Percentiles rank a stretch among this genome's conserved stretches.
phyloP scores from a whole-genome alignment of 2,113 vertebrate genomes.

The Chiloscyllium plagiosum region DNA sequence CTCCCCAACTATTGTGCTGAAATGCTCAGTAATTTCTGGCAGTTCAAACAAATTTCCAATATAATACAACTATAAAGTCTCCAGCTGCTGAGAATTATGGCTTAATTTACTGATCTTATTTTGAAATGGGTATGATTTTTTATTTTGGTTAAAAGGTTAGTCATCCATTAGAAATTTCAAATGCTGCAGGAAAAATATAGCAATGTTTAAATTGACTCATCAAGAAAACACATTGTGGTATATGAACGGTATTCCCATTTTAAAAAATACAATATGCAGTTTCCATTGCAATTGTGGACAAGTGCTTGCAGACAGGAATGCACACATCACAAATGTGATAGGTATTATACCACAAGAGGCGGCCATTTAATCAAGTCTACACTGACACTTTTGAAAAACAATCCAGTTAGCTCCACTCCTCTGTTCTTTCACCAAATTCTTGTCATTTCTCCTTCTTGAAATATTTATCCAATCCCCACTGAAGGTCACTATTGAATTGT shows the following conservation, averaged over 20 bases:
- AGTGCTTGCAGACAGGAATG: background rate
- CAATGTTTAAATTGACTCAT: background rate
- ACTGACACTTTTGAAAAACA: background rate
- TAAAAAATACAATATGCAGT: background rate
- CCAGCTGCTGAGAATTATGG: background rate
- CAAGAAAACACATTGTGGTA: background rate
- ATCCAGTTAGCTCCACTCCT: background rate
- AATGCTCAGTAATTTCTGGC: background rate
- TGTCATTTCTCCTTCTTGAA: background rate
- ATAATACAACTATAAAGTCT: background rate
- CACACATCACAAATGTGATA: background rate
- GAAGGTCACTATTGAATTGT: background rate
- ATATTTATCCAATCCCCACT: background rate
- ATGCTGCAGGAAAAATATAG: background rate
- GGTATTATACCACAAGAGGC: background rate
- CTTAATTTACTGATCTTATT: background rate
- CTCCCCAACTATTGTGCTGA: background rate
- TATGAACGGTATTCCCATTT: background rate
- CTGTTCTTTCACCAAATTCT: background rate
- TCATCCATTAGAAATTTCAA: background rate
- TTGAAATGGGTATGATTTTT: background rate
- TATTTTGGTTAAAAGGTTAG: background rate
- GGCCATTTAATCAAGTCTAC: background rate
- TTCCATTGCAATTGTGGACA: background rate
- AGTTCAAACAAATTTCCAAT: background rate